These are phyloP conservation scores for Suncus etruscus DNA, from an alignment of 2,113 vertebrate species.

Conservation along the genomic window DNA sequence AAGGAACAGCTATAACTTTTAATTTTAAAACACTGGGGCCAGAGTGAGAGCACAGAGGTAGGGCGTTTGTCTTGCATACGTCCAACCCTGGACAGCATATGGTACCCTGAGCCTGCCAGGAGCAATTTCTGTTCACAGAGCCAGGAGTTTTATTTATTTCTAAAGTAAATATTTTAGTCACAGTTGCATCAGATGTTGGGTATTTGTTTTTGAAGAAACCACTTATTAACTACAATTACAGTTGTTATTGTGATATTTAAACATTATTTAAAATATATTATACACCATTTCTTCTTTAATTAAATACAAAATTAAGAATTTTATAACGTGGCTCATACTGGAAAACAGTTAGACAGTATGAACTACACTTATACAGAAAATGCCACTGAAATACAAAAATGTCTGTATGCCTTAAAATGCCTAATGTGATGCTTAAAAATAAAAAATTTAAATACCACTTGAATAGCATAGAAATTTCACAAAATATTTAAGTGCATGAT, in stretches of 20 bases:
- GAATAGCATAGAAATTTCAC: no score
- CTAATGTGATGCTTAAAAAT: background rate
- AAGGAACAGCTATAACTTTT: no score
- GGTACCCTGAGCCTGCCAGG: no score
- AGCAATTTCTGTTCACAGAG: no score
- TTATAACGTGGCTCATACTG: conserved; percentile 41
- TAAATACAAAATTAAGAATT: conserved; percentile 76
- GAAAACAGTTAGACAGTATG: conserved; percentile 60
- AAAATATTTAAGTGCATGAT: no score
- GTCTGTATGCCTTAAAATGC: background rate
- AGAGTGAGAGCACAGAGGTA: no score
- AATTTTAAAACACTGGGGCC: no score
- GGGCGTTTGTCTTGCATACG: no score
- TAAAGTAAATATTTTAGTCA: conserved; percentile 76
- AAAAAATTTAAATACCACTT: no score
- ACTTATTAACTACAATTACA: conserved; percentile 64
- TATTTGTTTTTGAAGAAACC: conserved; percentile 70
- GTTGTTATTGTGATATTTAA: conserved; percentile 72
- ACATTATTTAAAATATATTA: conserved; percentile 80
- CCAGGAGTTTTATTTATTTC: conserved; percentile 50
- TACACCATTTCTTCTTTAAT: conserved; percentile 76
- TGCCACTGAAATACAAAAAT: background rate
- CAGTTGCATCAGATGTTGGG: conserved; percentile 70
- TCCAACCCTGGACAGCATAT: no score
- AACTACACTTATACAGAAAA: conserved; percentile 58